phyloP scores from a whole-genome alignment of 2,888 invertebrate genomes.

The Standfussiana lucernea region DNA sequence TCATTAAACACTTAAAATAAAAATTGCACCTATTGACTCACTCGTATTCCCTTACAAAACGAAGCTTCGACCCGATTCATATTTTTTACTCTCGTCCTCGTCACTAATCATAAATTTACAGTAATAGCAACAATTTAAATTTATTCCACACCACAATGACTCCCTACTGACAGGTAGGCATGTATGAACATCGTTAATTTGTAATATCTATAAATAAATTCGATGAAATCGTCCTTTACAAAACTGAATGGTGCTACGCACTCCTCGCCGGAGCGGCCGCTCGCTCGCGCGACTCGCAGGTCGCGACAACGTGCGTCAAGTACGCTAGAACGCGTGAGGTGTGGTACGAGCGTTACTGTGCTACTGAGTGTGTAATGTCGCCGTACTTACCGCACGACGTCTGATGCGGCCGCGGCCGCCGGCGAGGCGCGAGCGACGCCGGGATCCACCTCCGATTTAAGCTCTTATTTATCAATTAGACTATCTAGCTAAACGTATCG shows the following conservation, averaged over 20 bases:
- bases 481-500: slow-evolving; percentile 86
- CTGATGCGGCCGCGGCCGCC: slow-evolving; percentile 68
- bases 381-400: slow-evolving; percentile 80
- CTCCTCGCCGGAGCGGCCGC: slow-evolving; percentile 73
- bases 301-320: slow-evolving; percentile 56
- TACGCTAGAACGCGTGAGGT: slow-evolving; percentile 43
- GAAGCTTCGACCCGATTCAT: slow-evolving; percentile 88
- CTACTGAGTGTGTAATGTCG: slow-evolving; percentile 70
- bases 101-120: slow-evolving; percentile 88
- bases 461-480: slow-evolving; percentile 87
- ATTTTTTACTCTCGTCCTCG: slow-evolving; percentile 85
- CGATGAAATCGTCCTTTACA: slow-evolving; percentile 90
- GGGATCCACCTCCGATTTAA: slow-evolving; percentile 83
- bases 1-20: slow-evolving; percentile 84
- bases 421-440: slow-evolving; percentile 78
- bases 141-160: slow-evolving; percentile 88
- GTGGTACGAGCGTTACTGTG: slow-evolving; percentile 60
- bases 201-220: slow-evolving; percentile 90
- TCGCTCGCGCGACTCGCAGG: slow-evolving; percentile 64
- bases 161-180: slow-evolving; percentile 85
- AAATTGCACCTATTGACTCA: slow-evolving; percentile 90
- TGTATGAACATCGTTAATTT: slow-evolving; percentile 87
- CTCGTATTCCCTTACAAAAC: slow-evolving; percentile 87
- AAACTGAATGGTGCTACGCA: slow-evolving; percentile 79
- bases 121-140: slow-evolving; percentile 89